These are phyloP conservation scores for Eremophila alpestris DNA, from an alignment of 2,797 vertebrate genomes.

Conservation along the genomic window DNA sequence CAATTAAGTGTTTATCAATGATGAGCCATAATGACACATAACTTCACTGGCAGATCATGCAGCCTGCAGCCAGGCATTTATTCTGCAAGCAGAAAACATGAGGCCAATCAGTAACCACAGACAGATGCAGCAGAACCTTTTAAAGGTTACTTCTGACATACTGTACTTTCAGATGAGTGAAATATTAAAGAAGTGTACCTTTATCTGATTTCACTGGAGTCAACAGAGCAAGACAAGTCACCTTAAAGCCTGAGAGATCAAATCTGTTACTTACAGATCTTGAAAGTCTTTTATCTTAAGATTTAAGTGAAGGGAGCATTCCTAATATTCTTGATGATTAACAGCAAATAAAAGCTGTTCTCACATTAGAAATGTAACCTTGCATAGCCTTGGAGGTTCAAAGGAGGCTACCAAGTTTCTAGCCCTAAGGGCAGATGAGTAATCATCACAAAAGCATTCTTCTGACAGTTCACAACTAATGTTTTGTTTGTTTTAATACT, in stretches of 20 bases:
- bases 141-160: background rate
- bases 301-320: background rate
- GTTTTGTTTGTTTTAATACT: background rate
- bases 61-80: background rate
- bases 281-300: conserved; percentile 16
- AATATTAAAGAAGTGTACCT: background rate
- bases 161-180: background rate
- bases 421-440: background rate
- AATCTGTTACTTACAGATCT: background rate
- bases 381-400: background rate
- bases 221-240: background rate
- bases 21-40: background rate
- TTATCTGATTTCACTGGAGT: background rate
- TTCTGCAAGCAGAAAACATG: background rate
- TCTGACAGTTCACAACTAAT: background rate
- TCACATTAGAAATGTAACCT: background rate
- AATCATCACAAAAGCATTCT: background rate
- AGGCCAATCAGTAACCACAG: background rate
- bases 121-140: background rate
- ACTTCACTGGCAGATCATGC: background rate
- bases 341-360: conserved; percentile 5
- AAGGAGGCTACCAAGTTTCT: background rate
- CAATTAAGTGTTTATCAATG: background rate
- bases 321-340: background rate
- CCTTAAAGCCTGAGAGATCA: background rate